These are phyloP conservation scores for Neoitamus cyanurus DNA, from an alignment of 2,888 invertebrate species.

Conservation along the genomic window DNA sequence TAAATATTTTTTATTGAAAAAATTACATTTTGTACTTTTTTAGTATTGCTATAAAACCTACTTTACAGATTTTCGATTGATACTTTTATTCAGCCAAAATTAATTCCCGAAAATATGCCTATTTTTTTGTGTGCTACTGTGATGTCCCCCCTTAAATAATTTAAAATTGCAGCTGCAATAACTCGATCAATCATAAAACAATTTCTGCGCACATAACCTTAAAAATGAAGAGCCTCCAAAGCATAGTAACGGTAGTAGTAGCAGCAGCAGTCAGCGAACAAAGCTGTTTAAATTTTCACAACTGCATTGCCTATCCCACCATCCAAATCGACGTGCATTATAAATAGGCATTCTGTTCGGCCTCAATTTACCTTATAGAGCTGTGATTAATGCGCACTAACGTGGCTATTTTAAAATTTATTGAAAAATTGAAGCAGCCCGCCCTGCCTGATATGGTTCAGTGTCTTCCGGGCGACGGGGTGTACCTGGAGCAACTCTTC, in stretches of 20 bases:
- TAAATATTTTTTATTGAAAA: too few species aligned
- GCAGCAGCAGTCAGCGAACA: not conserved
- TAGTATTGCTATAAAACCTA: too few species aligned
- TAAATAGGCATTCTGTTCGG: not conserved
- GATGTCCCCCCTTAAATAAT: too few species aligned
- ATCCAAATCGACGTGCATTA: not conserved
- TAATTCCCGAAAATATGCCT: too few species aligned
- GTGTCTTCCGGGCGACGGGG: not conserved
- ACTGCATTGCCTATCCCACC: not conserved
- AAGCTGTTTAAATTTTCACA: constrained; percentile 2
- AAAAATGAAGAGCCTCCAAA: not conserved
- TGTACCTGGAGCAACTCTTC: not conserved
- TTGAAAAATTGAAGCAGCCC: not conserved
- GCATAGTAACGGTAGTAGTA: not conserved
- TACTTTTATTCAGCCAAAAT: too few species aligned
- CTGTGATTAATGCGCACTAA: not conserved
- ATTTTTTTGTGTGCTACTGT: too few species aligned
- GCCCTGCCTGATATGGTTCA: not conserved
- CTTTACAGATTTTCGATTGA: too few species aligned
- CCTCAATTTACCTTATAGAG: constrained; percentile 2
- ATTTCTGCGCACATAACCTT: not conserved
- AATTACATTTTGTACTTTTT: too few species aligned
- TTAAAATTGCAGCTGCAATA: not conserved
- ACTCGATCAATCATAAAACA: not conserved
- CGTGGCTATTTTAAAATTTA: constrained; percentile 1